Conservation (phyloP, 2,113 vertebrate species). For the Rhynchomys soricoides region DNA sequence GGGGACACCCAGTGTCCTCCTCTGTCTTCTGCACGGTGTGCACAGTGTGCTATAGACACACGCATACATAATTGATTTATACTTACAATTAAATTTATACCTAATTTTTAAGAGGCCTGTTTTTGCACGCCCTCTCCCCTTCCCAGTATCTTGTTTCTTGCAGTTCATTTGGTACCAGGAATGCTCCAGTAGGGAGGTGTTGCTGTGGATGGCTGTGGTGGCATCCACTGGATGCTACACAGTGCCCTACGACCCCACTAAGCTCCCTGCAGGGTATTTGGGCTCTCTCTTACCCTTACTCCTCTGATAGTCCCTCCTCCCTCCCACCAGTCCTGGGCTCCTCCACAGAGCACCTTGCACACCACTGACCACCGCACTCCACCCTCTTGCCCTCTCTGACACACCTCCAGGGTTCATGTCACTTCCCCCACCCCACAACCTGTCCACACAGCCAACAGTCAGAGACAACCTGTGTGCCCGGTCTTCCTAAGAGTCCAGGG, state of each 20-base stretch:
- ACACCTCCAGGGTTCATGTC: background rate
- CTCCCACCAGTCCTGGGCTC: too few relatives aligned
- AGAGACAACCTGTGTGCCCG: too few relatives aligned
- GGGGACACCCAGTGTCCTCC: background rate
- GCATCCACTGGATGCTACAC: too few relatives aligned
- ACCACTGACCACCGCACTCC: background rate
- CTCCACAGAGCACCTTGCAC: background rate
- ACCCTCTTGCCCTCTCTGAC: background rate
- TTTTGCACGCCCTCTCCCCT: background rate
- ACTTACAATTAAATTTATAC: background rate
- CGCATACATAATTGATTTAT: background rate
- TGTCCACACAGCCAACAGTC: background rate
- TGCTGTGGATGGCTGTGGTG: background rate
- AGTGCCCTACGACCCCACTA: rapidly evolving
- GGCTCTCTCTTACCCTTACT: background rate
- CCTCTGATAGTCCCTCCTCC: background rate
- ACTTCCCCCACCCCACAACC: background rate
- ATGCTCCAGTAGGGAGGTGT: background rate
- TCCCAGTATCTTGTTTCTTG: background rate
- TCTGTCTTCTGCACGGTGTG: background rate
- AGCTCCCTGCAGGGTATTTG: background rate
- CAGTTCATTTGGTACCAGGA: background rate
- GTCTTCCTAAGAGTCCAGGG: too few relatives aligned
- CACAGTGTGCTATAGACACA: background rate
- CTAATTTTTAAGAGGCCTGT: background rate